These are phyloP conservation scores for Agrilus mali DNA, from an alignment of 2,888 invertebrate species.

Conservation along the genomic window DNA sequence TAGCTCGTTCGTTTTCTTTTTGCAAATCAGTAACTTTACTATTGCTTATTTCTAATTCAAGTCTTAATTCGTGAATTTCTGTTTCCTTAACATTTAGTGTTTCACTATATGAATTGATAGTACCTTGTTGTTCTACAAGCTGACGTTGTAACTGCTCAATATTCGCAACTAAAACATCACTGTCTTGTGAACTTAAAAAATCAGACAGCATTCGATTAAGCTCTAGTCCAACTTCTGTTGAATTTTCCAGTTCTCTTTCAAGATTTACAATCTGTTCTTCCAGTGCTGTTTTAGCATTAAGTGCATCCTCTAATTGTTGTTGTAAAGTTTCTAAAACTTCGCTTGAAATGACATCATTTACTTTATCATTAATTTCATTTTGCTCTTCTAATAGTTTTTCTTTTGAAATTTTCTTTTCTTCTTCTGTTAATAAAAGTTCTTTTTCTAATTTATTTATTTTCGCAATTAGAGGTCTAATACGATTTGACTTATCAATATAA, in stretches of 20 bases:
- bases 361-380: slow-evolving; percentile 2
- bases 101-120: slow-evolving; percentile 40
- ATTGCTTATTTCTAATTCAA: slow-evolving; percentile 29
- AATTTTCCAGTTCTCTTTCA: slow-evolving; percentile 66
- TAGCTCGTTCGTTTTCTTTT: slow-evolving; percentile 29
- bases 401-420: slow-evolving; percentile 54
- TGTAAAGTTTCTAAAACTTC: slow-evolving; percentile 58
- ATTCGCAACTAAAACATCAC: slow-evolving; percentile 47
- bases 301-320: slow-evolving; percentile 45
- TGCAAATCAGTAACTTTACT: slow-evolving; percentile 30
- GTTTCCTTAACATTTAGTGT: slow-evolving; percentile 39
- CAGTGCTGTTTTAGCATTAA: slow-evolving; percentile 36
- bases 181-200: slow-evolving; percentile 53
- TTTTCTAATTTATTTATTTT: slow-evolving; percentile 53
- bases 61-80: slow-evolving; percentile 40
- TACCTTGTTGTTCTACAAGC: slow-evolving; percentile 49
- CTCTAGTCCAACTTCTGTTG: slow-evolving; percentile 69
- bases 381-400: slow-evolving; percentile 30
- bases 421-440: slow-evolving; percentile 42
- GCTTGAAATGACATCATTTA: slow-evolving; percentile 45
- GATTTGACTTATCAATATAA: slow-evolving; percentile 60
- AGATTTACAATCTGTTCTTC: slow-evolving; percentile 56
- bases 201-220: slow-evolving; percentile 55
- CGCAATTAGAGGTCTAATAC: slow-evolving; percentile 56
- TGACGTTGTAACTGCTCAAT: slow-evolving; percentile 54